These are phyloP conservation scores for Bellardia bayeri DNA, from an alignment of 2,888 invertebrate species.

Conservation along the genomic window DNA sequence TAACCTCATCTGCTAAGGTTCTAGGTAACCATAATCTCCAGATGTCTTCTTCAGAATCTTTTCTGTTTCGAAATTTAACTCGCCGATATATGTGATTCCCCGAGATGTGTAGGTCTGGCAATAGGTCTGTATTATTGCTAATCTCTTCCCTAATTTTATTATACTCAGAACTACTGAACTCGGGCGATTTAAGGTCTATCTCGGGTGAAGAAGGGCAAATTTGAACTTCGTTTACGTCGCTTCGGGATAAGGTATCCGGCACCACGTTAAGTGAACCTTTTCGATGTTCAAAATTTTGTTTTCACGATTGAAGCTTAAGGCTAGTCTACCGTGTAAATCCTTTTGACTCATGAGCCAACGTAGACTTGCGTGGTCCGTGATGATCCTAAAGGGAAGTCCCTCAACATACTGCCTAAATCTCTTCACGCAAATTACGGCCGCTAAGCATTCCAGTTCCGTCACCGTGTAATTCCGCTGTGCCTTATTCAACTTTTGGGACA, in stretches of 20 bases:
- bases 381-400: background rate
- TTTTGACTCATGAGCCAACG: constrained; percentile 3
- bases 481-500: no score
- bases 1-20: background rate
- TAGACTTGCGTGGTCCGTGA: background rate
- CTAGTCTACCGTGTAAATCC: constrained; percentile 1
- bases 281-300: no score
- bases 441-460: no score
- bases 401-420: no score
- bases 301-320: background rate
- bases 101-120: background rate
- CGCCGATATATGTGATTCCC: background rate
- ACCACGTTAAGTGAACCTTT: background rate
- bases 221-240: background rate
- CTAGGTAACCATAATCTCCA: constrained; percentile 30
- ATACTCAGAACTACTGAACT: background rate
- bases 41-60: background rate
- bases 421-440: no score
- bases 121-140: background rate
- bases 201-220: background rate
- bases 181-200: background rate
- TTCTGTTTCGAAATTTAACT: background rate
- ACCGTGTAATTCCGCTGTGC: no score
- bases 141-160: background rate
- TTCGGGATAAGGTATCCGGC: background rate